Percentiles rank a stretch among this genome's conserved stretches.
These are phyloP conservation scores for Channa argus DNA, from an alignment of 2,113 vertebrate species.

Conservation along the genomic window DNA sequence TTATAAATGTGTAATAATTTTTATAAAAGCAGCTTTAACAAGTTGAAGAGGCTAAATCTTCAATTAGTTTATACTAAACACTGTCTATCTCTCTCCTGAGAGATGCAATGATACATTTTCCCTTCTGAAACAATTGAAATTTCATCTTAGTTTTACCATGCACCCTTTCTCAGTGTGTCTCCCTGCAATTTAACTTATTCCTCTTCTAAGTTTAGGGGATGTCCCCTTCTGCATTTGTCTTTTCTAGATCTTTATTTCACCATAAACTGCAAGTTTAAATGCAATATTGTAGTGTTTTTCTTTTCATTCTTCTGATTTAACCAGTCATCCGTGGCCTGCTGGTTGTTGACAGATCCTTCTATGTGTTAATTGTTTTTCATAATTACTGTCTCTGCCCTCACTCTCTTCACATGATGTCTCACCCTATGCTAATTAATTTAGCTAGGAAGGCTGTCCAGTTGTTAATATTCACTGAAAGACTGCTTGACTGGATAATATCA, in stretches of 20 bases:
- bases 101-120: neutral
- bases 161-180: neutral
- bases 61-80: neutral
- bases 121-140: no score
- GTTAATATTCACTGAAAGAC: neutral
- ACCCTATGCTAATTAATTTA: slow-evolving; percentile 19
- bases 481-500: slow-evolving; percentile 1
- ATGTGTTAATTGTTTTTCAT: neutral
- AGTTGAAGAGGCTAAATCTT: neutral
- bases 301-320: no score
- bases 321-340: no score
- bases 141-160: neutral
- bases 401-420: slow-evolving; percentile 12
- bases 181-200: neutral
- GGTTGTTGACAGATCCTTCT: no score
- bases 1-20: neutral
- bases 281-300: no score
- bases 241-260: no score
- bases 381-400: slow-evolving; percentile 12
- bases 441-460: neutral
- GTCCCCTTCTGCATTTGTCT: no score
- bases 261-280: no score
- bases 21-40: neutral
- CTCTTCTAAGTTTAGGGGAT: no score
- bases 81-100: neutral